These are phyloP conservation scores for Numida meleagris DNA, from an alignment of 2,113 vertebrate species.

Conservation along the genomic window DNA sequence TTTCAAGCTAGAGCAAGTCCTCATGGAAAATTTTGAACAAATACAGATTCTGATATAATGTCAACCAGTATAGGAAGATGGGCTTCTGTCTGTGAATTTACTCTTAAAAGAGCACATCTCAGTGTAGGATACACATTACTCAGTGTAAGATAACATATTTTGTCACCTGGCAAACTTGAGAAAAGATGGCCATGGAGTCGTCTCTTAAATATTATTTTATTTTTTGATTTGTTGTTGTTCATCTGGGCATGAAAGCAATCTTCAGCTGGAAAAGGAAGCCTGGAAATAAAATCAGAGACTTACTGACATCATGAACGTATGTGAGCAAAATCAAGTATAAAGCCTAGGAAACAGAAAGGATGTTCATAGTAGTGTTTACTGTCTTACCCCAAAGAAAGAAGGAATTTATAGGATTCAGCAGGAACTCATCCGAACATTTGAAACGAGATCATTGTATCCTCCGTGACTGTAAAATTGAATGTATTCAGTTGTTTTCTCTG, in stretches of 20 bases:
- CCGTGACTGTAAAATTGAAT: not conserved
- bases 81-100: not conserved
- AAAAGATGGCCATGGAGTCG: not conserved
- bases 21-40: not conserved
- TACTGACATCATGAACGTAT: not conserved
- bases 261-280: not conserved
- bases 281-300: not conserved
- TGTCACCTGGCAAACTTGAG: not conserved
- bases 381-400: not conserved
- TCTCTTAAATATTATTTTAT: not conserved
- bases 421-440: not conserved
- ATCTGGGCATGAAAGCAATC: not conserved
- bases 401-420: not conserved
- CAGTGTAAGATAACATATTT: not conserved
- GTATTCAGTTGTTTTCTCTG: not conserved
- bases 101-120: not conserved
- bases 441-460: not conserved
- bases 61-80: not conserved
- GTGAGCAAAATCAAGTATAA: not conserved
- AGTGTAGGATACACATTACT: not conserved
- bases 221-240: not conserved
- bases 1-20: not conserved
- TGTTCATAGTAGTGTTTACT: not conserved
- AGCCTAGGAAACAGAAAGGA: not conserved
- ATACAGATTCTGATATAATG: not conserved